A percentile compares a stretch with the other conserved stretches of the same genome.
phyloP scores from a whole-genome alignment of 2,797 vertebrate species.

The Poliocrania exsul region DNA sequence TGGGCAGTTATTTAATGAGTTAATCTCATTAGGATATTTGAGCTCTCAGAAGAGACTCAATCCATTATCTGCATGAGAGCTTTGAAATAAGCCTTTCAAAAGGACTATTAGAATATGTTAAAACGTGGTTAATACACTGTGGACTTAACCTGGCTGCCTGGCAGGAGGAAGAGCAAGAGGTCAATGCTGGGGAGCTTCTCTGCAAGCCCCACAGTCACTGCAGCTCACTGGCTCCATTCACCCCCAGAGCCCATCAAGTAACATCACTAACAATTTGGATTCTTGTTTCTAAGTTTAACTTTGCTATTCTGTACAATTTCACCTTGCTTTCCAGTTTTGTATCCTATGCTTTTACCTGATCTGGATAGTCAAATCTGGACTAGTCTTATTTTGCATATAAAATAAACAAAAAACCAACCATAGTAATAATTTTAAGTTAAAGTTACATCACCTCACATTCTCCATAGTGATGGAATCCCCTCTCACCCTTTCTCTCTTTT shows the following conservation, averaged over 20 bases:
- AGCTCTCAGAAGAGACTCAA: conserved; percentile 37
- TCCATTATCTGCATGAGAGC: conserved; percentile 3
- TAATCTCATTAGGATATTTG: conserved; percentile 56
- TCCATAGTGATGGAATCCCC: not conserved
- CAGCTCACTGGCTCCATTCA: not conserved
- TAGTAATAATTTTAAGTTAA: not conserved
- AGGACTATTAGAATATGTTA: conserved; percentile 6
- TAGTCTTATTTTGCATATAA: not conserved
- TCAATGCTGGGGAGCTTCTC: not conserved
- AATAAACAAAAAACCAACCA: not conserved
- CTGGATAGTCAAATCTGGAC: not conserved
- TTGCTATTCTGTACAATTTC: not conserved
- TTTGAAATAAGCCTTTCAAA: conserved; percentile 27
- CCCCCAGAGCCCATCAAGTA: not conserved
- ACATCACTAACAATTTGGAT: not conserved
- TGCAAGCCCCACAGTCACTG: not conserved
- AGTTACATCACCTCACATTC: not conserved
- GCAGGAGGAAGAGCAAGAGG: not conserved
- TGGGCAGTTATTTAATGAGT: conserved; percentile 50
- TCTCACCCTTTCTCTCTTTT: not conserved
- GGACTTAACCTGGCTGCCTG: not conserved
- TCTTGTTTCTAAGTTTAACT: not conserved
- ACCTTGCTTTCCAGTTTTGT: not conserved
- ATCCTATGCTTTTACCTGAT: not conserved
- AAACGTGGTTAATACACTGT: not conserved